phyloP scores from a whole-genome alignment of 2,888 invertebrate species.

The Dusona sp. region DNA sequence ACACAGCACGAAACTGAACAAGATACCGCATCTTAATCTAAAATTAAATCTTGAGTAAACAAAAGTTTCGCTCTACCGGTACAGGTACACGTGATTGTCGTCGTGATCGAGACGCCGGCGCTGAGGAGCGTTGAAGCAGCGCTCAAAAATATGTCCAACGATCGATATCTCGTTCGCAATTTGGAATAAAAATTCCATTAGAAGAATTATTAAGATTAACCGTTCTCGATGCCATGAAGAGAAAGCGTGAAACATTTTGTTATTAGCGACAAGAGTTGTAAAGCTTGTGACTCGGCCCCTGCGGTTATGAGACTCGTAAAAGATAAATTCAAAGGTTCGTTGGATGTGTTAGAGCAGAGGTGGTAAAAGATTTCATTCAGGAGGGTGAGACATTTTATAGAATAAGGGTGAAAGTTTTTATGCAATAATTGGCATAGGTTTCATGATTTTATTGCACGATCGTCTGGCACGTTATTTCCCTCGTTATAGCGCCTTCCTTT shows the following conservation, averaged over 20 bases:
- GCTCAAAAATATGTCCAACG: constrained; percentile 35
- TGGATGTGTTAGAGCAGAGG: neutral
- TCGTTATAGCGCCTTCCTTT: constrained; percentile 54
- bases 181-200: constrained; percentile 59
- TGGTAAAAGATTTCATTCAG: neutral
- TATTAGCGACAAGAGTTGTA: constrained; percentile 35
- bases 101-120: constrained; percentile 57
- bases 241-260: constrained; percentile 20
- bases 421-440: constrained; percentile 57
- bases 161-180: constrained; percentile 44
- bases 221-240: constrained; percentile 36
- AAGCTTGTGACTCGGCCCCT: constrained; percentile 47
- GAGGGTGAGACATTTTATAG: neutral
- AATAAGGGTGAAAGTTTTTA: constrained; percentile 57
- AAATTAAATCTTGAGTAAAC: constrained; percentile 75
- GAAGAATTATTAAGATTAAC: constrained; percentile 48
- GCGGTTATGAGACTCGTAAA: constrained; percentile 47
- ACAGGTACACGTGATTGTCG: constrained; percentile 29
- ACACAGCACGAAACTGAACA: constrained; percentile 46
- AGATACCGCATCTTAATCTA: constrained; percentile 70
- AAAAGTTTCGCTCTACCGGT: constrained; percentile 56
- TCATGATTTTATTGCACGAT: constrained; percentile 55
- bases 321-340: constrained; percentile 41
- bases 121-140: constrained; percentile 7
- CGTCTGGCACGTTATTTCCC: constrained; percentile 35